A percentile compares a stretch with the other conserved stretches of the same genome.
phyloP scores from a whole-genome alignment of 2,888 invertebrate species.

The Atethmia centrago region DNA sequence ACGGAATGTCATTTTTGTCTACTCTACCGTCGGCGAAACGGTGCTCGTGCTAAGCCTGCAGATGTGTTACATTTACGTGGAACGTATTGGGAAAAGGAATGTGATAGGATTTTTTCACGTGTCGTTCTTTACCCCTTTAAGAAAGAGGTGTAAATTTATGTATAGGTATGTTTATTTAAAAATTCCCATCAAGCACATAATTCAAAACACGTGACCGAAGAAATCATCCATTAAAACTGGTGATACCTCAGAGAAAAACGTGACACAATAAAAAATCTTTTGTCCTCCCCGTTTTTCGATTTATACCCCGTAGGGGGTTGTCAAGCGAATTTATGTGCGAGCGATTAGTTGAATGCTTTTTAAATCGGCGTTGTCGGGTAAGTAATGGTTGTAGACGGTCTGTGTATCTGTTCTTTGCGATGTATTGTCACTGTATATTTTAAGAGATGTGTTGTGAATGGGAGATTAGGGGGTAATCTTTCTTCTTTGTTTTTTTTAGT shows the following conservation, averaged over 20 bases:
- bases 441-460: neutral
- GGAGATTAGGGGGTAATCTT: constrained; percentile 2
- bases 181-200: neutral
- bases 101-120: neutral
- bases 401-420: constrained; percentile 41
- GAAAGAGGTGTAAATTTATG: neutral
- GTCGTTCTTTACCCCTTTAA: neutral
- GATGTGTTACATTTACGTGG: neutral
- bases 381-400: constrained; percentile 68
- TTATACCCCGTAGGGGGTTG: constrained; percentile 68
- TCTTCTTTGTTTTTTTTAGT: neutral
- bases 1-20: too few species aligned
- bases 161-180: neutral
- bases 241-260: constrained; percentile 29
- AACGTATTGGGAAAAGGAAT: neutral
- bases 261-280: constrained; percentile 36
- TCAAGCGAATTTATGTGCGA: constrained; percentile 75
- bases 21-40: too few species aligned
- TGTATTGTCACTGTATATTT: constrained; percentile 44
- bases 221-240: neutral
- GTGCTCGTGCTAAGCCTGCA: neutral
- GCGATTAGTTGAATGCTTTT: constrained; percentile 81
- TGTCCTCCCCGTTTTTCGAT: constrained; percentile 58
- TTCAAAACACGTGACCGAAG: constrained; percentile 11
- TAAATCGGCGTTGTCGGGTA: constrained; percentile 73